Base-by-base conservation (phyloP, 2,888 invertebrate genomes). In the Drosophila vallismaia region DNA sequence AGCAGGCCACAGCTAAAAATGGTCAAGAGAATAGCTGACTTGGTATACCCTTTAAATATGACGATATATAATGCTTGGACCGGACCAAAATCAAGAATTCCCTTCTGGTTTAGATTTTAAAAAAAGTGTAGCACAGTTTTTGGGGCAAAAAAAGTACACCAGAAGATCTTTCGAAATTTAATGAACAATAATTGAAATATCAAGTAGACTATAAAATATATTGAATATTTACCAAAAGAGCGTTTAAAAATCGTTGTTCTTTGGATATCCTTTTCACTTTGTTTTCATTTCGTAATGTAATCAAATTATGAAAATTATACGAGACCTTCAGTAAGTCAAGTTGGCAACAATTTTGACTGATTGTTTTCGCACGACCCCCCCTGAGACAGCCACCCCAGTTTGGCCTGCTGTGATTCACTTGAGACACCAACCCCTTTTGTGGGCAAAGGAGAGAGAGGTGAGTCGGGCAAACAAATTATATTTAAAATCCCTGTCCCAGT, bases 231-330 rank as follows among this genome's bases (percentile, higher is more conserved):
- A 19, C 19, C 19, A 19, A 19, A 19, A 19, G 19, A 1, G 19
- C 19, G 2, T 19, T 1, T 19, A 19, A 19, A 19, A 4, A 1
- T 40, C 70, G 40, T 49, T 10, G 4, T 7, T 8, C 4, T 31
- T 19, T 10, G 4, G 8, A 10, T 0, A 0, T 4, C 0, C 10
- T n/a, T 8, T 50, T 33, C 9, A 4, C 5, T 28, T 19, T 52
- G 33, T 71, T 70, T 78, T 74, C 66, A 53, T 60, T 63, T 54
- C 60, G 71, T 71, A 80, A 87, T 83, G 86, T 81, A 86, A 88
- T 83, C 85, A 87, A 89, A 88, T 86, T 88, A 86, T 86, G 79
- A 81, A 79, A 75, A 76, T 77, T 78, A 86, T 80, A 80, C 64
- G 76, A 76, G 77, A 63, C 71, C 71, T 76, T 56, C 63, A 69